Evolutionary conservation across 1,140 invertebrate species (phyloP), one percentile per base, ranked within the genome.

Genomic region (Belonocnema kinseyi): DNA sequence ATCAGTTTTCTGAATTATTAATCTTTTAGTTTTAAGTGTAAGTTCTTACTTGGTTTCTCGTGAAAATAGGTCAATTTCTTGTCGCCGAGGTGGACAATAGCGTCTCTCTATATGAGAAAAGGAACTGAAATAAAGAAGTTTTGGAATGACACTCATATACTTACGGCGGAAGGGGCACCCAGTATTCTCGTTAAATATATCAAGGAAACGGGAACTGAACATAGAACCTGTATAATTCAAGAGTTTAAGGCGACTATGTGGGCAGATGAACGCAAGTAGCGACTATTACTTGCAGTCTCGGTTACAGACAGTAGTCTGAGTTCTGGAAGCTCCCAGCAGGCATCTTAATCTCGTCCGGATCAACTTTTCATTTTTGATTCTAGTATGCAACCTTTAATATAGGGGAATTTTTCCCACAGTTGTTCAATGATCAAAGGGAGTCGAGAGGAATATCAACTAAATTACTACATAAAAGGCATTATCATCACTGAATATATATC

Each of bases 161-260:
- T 33, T 66, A 33, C 46, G 33, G 21, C 6, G 33, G 33, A 66
- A 66, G 61, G 40, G 61, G 61, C 40, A 33, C 61, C 61, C 33
- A 33, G 61, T 46, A 66, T 66, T 33, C 61, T 66, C 61, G 61
- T 66, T 66, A 46, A 66, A 66, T 66, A 66, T 46, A 66, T 40
- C 16, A 66, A 66, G 33, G 61, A 66, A 66, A 66, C 61, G 74
- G 50, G 70, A 61, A 51, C 73, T 54, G 78, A 76, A 76, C 70
- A 80, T 77, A 71, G 78, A n/a, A 52, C 33, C 73, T 56, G 72
- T 74, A 73, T 82, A 85, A 85, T 84, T 85, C 82, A 79, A 19
- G 46, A 53, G 77, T 78, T 79, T 85, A 83, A 85, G 79, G 76
- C 80, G 76, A 72, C 77, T 73, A 51, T 58, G 19, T 17, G 53